These are phyloP conservation scores for Agriotes lineatus DNA, from an alignment of 2,888 invertebrate species.

Conservation along the genomic window DNA sequence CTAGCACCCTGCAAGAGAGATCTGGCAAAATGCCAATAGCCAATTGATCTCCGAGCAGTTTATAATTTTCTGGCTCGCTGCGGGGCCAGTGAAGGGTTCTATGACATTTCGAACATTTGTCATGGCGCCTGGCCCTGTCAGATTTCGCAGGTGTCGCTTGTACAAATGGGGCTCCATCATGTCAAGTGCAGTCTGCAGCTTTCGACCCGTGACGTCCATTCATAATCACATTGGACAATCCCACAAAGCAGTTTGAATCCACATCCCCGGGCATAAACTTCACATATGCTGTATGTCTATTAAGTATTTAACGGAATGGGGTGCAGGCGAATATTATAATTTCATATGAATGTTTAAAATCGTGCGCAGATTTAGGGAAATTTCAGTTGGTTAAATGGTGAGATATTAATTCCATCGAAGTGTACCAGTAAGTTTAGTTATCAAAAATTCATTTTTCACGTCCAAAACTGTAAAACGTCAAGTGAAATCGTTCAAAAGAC, in stretches of 20 bases:
- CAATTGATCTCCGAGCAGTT: slow-evolving; percentile 10
- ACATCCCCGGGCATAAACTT: no score
- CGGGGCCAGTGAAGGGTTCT: slow-evolving; percentile 23
- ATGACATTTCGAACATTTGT: slow-evolving; percentile 29
- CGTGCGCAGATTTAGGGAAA: no score
- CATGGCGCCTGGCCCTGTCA: slow-evolving; percentile 22
- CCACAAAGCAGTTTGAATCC: neutral
- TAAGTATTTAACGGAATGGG: no score
- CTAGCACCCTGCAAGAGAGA: neutral
- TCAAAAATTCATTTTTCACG: no score
- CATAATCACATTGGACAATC: slow-evolving; percentile 10
- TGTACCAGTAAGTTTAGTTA: no score
- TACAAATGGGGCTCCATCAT: slow-evolving; percentile 30
- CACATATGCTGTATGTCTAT: no score
- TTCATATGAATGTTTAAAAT: no score
- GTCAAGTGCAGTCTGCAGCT: slow-evolving; percentile 28
- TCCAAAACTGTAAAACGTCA: no score
- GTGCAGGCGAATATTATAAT: no score
- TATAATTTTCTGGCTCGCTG: slow-evolving; percentile 30
- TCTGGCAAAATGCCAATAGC: slow-evolving; percentile 19
- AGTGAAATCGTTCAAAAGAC: no score
- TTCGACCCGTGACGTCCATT: slow-evolving; percentile 27
- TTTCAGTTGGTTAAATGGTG: no score
- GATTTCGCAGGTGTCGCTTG: slow-evolving; percentile 21
- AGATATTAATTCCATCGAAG: no score